These are phyloP conservation scores for Mactra quadrangularis DNA, from an alignment of 1,140 invertebrate species.

Conservation along the genomic window DNA sequence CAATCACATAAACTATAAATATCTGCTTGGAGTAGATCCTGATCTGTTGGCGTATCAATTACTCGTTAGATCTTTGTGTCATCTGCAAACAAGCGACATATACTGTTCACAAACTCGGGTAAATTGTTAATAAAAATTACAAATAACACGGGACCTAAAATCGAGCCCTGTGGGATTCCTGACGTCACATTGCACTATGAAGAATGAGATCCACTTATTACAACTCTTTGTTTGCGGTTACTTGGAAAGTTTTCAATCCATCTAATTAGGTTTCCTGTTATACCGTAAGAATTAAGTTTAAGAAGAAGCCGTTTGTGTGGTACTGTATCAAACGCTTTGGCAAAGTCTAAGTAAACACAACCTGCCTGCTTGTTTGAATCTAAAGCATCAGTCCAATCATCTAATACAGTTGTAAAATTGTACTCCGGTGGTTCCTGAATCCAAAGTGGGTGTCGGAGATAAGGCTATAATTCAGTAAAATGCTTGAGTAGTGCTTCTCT, in stretches of 20 bases:
- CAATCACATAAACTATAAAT: too few species aligned
- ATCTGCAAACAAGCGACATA: slow-evolving; percentile 60
- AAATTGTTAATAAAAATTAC: slow-evolving; percentile 68
- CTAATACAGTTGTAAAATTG: not conserved
- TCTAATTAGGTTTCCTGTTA: not conserved
- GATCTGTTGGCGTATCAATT: not conserved
- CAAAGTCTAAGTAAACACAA: too few species aligned
- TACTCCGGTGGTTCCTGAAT: too few species aligned
- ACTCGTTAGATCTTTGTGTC: slow-evolving; percentile 55
- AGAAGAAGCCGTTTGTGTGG: too few species aligned
- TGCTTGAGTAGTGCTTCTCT: too few species aligned
- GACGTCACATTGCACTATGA: too few species aligned
- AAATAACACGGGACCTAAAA: slow-evolving; percentile 66
- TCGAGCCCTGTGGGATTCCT: too few species aligned
- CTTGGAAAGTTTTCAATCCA: slow-evolving; percentile 61
- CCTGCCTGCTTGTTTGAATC: not conserved
- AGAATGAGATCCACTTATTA: too few species aligned
- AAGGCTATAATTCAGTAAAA: too few species aligned
- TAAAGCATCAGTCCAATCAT: not conserved
- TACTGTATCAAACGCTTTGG: too few species aligned
- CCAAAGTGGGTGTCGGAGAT: too few species aligned
- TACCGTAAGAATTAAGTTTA: not conserved
- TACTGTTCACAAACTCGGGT: not conserved
- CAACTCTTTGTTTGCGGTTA: slow-evolving; percentile 53
- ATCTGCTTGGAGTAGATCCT: slow-evolving; percentile 27